These are phyloP conservation scores for Coregonus clupeaformis DNA, from an alignment of 2,113 vertebrate species.

Conservation along the genomic window DNA sequence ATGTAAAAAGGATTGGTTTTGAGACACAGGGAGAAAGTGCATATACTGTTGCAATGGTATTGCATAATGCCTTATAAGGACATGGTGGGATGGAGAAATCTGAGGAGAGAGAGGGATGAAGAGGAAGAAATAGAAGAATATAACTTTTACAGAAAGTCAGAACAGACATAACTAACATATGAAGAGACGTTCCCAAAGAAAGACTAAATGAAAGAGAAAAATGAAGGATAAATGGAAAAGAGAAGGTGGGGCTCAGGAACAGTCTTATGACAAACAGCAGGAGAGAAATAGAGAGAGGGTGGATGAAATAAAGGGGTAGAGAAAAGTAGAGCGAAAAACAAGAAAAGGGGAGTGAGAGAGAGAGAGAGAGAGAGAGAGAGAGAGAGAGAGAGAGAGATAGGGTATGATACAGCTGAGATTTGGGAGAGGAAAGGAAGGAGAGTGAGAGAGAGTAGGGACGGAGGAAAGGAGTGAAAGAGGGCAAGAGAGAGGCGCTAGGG, in stretches of 20 bases:
- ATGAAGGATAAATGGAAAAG: too few species aligned
- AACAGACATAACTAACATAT: not conserved
- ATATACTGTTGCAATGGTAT: too few species aligned
- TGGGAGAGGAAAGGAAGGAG: slow-evolving; percentile 26
- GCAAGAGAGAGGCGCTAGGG: slow-evolving; percentile 36
- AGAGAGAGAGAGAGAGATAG: slow-evolving; percentile 1
- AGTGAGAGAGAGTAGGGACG: slow-evolving; percentile 36
- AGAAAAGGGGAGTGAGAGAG: too few species aligned
- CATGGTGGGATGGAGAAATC: slow-evolving; percentile 4
- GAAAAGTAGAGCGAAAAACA: too few species aligned
- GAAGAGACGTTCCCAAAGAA: too few species aligned
- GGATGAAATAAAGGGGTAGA: not conserved
- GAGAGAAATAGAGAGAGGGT: not conserved
- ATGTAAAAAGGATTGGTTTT: too few species aligned
- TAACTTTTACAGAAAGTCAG: not conserved
- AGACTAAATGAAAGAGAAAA: too few species aligned
- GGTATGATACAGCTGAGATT: too few species aligned
- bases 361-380: too few species aligned
- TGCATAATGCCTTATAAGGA: slow-evolving; percentile 54
- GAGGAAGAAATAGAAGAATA: not conserved
- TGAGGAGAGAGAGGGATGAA: not conserved
- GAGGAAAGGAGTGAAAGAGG: not conserved
- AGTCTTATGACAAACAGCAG: not conserved
- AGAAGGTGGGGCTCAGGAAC: too few species aligned
- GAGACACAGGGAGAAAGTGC: too few species aligned